Conservation (phyloP, 2,113 vertebrate species). For the Anseranas semipalmata region DNA sequence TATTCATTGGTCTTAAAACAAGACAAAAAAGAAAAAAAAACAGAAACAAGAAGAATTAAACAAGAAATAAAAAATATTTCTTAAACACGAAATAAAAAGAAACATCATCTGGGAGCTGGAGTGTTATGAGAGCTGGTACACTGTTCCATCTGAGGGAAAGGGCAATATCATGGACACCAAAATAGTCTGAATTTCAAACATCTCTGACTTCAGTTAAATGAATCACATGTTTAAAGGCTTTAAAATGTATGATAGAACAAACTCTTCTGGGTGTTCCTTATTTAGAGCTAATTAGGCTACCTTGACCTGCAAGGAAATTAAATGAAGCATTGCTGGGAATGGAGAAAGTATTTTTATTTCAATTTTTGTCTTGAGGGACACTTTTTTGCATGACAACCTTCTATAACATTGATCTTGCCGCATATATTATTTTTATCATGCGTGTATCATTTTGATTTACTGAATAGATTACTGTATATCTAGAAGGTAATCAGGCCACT, state of each 20-base stretch:
- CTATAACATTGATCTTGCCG: not conserved
- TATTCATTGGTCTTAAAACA: not conserved
- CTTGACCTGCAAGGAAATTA: slow-evolving; percentile 52
- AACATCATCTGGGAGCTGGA: not conserved
- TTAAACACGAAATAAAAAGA: not conserved
- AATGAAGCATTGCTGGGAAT: not conserved
- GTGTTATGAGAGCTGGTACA: not conserved
- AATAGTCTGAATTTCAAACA: not conserved
- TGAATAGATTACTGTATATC: slow-evolving; percentile 4
- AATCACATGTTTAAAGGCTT: not conserved
- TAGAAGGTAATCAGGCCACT: slow-evolving; percentile 1
- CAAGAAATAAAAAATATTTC: too few relatives aligned
- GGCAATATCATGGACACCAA: not conserved
- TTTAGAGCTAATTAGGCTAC: slow-evolving; percentile 67
- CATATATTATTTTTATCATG: not conserved
- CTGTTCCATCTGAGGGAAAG: not conserved
- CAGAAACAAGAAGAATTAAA: too few relatives aligned
- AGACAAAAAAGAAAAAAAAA: too few relatives aligned
- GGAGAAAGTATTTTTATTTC: slow-evolving; percentile 47
- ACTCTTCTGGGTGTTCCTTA: slow-evolving; percentile 54
- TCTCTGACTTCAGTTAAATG: not conserved
- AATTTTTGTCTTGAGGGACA: slow-evolving; percentile 30
- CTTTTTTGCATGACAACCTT: not conserved
- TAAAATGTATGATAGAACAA: not conserved
- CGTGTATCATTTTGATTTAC: not conserved